Percentiles rank a stretch among this genome's conserved stretches.
Evolutionary conservation across 2,113 vertebrate species (phyloP).

Genomic region (Melozone crissalis): DNA sequence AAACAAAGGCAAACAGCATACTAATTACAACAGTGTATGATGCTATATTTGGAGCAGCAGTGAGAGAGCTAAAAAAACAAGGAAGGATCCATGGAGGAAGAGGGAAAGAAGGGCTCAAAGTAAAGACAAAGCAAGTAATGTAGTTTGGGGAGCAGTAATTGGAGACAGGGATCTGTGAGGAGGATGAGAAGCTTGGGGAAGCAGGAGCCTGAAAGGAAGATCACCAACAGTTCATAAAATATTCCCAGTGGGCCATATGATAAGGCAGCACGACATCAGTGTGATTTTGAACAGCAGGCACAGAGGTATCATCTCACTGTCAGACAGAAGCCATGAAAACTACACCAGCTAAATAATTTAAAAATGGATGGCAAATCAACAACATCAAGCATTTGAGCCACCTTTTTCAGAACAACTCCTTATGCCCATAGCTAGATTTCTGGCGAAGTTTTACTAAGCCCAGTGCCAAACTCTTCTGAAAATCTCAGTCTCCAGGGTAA

Average conservation of each 20-base stretch:
- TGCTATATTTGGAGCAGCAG: conserved; percentile 22
- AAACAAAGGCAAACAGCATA: conserved; percentile 50
- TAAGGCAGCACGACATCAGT: background rate
- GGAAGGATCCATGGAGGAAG: background rate
- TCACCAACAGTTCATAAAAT: background rate
- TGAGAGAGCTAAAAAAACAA: background rate
- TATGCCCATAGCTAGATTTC: background rate
- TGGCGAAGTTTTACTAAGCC: background rate
- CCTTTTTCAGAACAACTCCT: background rate
- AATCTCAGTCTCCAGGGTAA: background rate
- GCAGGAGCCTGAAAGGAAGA: background rate
- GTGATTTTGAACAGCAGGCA: background rate
- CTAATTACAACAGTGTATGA: conserved; percentile 19
- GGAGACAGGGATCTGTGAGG: background rate
- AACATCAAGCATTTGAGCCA: background rate
- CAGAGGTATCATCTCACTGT: background rate
- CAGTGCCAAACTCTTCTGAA: background rate
- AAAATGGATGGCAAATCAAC: background rate
- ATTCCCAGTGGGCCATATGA: background rate
- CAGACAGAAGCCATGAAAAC: background rate
- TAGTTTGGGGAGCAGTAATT: background rate
- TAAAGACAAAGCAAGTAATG: background rate
- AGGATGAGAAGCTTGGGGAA: background rate
- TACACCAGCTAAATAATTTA: background rate
- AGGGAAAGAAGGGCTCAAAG: background rate